Percentiles rank a stretch among this genome's conserved stretches.
phyloP scores from a whole-genome alignment of 2,888 invertebrate genomes.

The Drosophila flavopinicola region DNA sequence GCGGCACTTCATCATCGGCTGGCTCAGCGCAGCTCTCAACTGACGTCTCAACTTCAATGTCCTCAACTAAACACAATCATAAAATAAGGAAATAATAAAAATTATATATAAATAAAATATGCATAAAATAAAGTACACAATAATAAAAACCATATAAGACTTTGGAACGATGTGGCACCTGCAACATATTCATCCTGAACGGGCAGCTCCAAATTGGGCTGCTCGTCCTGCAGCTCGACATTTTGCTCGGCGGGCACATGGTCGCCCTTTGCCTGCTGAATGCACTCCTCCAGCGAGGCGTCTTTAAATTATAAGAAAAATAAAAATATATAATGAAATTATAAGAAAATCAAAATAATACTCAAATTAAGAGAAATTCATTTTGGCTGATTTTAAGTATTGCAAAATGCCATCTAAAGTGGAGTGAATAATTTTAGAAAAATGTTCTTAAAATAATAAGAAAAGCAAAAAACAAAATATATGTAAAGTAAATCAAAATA shows the following conservation, averaged over 20 bases:
- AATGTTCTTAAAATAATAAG: too few relatives aligned
- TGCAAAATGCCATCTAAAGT: too few relatives aligned
- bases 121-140: conserved; percentile 35
- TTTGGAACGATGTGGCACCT: conserved; percentile 58
- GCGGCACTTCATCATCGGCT: conserved; percentile 60
- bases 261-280: conserved; percentile 86
- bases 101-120: too few relatives aligned
- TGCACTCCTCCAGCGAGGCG: conserved; percentile 88
- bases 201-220: conserved; percentile 70
- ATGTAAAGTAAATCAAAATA: too few relatives aligned
- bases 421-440: too few relatives aligned
- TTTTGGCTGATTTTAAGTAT: too few relatives aligned
- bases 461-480: too few relatives aligned
- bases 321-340: conserved; percentile 2
- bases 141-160: background rate
- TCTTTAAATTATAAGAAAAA: conserved; percentile 81
- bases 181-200: conserved; percentile 66
- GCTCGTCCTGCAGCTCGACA: conserved; percentile 82
- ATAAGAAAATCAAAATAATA: conserved; percentile 3
- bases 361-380: conserved; percentile 46
- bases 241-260: conserved; percentile 84
- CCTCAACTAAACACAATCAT: conserved; percentile 63
- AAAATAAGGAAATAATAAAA: conserved; percentile 39
- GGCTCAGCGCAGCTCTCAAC: conserved; percentile 60
- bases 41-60: conserved; percentile 64